Evolutionary conservation across 2,797 vertebrate genomes (phyloP).

Genomic region (Alcedo atthis): DNA sequence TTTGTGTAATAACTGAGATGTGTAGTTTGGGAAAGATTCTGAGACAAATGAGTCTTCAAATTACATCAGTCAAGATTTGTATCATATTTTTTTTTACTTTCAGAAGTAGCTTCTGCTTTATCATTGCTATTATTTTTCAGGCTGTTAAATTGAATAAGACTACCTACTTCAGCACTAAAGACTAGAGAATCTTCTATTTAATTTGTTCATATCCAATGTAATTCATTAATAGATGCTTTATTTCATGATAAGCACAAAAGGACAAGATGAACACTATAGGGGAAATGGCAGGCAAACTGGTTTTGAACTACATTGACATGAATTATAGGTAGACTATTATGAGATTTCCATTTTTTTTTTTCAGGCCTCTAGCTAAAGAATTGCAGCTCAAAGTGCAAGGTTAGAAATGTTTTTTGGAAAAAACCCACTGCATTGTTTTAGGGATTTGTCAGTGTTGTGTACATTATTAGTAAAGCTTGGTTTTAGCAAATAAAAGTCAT

Average conservation of each 20-base stretch:
- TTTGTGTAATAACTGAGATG: constrained; percentile 5
- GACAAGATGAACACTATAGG: not conserved
- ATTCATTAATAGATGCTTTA: not conserved
- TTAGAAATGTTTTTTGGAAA: constrained; percentile 7
- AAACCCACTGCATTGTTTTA: not conserved
- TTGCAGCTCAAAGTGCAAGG: not conserved
- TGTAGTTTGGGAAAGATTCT: not conserved
- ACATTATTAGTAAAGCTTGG: not conserved
- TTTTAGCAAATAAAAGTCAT: constrained; percentile 39
- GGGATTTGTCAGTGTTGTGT: constrained; percentile 23
- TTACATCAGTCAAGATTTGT: not conserved
- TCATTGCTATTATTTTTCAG: not conserved
- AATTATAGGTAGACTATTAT: not conserved
- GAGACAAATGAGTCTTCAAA: not conserved
- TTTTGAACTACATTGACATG: not conserved
- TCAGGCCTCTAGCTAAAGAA: not conserved
- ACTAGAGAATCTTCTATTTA: not conserved
- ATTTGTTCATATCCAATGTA: not conserved
- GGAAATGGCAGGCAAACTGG: not conserved
- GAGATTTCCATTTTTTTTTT: not conserved
- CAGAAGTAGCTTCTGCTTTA: not conserved
- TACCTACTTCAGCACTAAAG: not conserved
- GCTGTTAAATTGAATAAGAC: not conserved
- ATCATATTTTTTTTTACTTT: not conserved
- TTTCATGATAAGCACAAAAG: not conserved